phyloP scores from a whole-genome alignment of 2,113 vertebrate genomes.

The Gavia stellata region DNA sequence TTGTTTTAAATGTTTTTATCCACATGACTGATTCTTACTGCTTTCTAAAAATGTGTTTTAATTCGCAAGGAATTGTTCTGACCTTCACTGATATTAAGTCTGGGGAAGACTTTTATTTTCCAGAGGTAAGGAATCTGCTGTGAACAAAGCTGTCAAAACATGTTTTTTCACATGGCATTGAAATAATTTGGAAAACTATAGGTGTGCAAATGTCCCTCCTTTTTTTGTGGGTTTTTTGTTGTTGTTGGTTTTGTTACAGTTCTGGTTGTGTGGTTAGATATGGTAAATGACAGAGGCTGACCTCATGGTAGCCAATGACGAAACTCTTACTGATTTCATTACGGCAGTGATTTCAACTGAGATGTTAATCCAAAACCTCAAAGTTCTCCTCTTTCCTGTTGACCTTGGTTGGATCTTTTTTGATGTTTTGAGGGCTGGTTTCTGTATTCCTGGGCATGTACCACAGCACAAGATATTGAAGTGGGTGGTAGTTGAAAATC shows the following conservation, averaged over 20 bases:
- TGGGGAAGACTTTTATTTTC: neutral
- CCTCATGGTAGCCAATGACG: neutral
- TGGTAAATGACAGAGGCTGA: neutral
- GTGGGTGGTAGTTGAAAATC: neutral
- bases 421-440: neutral
- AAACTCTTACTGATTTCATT: neutral
- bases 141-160: neutral
- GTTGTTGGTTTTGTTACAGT: neutral
- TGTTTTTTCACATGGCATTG: neutral
- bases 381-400: neutral
- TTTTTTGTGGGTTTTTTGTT: too few species aligned
- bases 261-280: neutral
- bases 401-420: neutral
- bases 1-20: neutral
- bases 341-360: neutral
- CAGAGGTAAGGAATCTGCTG: neutral
- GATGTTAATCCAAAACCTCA: neutral
- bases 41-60: neutral
- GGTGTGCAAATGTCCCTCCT: neutral
- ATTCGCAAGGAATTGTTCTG: neutral
- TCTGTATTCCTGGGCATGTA: neutral
- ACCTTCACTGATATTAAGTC: neutral
- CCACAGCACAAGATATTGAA: neutral
- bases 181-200: neutral
- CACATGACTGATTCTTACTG: neutral